Evolutionary conservation across 2,113 vertebrate genomes (phyloP).

Genomic region (Oenanthe oenanthe): DNA sequence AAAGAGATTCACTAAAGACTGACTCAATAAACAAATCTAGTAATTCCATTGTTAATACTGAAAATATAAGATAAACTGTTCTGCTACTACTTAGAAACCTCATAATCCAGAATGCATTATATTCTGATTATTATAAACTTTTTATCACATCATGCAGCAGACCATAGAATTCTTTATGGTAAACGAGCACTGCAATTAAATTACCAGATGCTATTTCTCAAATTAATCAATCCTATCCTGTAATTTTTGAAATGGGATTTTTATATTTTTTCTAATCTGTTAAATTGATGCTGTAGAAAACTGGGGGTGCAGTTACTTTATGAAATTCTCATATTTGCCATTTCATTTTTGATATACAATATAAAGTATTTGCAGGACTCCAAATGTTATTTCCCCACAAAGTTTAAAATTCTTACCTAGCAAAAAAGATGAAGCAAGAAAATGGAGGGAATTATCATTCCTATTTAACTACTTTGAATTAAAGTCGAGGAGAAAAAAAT

Average conservation of each 20-base stretch:
- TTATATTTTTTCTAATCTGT: not conserved
- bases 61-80: not conserved
- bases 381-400: not conserved
- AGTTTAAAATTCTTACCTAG: not conserved
- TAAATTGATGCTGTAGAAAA: not conserved
- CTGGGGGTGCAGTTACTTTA: not conserved
- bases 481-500: not conserved
- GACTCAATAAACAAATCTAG: not conserved
- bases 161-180: not conserved
- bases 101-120: not conserved
- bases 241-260: not conserved
- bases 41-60: not conserved
- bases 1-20: not conserved
- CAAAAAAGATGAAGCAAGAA: not conserved
- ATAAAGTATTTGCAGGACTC: not conserved
- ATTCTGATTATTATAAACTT: not conserved
- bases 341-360: not conserved
- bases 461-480: not conserved
- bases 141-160: not conserved
- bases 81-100: not conserved
- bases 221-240: not conserved
- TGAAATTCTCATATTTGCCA: not conserved
- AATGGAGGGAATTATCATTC: not conserved
- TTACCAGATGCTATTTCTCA: not conserved
- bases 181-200: not conserved